Conservation (phyloP, 2,113 vertebrate genomes). For the Lampris incognitus region DNA sequence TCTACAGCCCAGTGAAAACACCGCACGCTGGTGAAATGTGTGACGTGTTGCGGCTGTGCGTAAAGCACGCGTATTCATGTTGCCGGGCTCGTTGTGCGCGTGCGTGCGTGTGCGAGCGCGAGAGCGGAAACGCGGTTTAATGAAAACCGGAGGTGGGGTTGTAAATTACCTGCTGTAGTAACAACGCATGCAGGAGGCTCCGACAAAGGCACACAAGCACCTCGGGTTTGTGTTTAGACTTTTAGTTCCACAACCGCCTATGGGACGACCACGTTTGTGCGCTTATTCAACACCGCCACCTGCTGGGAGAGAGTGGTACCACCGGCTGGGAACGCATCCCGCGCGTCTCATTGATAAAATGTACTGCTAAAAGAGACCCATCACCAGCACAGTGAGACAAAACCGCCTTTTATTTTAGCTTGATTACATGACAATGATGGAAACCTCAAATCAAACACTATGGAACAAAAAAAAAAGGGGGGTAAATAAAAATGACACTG, state of each 20-base stretch:
- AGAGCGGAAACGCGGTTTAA: conserved; percentile 7
- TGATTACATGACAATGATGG: conserved; percentile 79
- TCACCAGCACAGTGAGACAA: conserved; percentile 32
- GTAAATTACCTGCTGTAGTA: background rate
- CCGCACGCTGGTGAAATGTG: conserved; percentile 33
- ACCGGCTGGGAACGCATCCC: background rate
- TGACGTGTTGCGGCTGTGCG: conserved; percentile 49
- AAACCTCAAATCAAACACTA: conserved; percentile 73
- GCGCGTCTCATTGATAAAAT: background rate
- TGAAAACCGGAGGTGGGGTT: background rate
- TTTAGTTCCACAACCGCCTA: background rate
- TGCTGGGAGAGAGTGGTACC: conserved; percentile 26
- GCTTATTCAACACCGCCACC: conserved; percentile 57
- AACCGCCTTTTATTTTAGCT: conserved; percentile 75
- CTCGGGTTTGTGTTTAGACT: background rate
- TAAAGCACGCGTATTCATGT: conserved; percentile 27
- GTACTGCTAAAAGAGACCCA: background rate
- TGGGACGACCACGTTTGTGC: background rate
- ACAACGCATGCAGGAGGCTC: background rate
- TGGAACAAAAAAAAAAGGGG: conserved; percentile 64
- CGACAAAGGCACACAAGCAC: too few relatives aligned
- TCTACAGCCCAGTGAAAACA: background rate
- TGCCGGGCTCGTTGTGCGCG: too few relatives aligned
- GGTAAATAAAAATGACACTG: conserved; percentile 73
- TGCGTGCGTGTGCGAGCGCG: background rate